These are phyloP conservation scores for Anthonomus grandis DNA, from an alignment of 1,140 invertebrate species.

Conservation along the genomic window DNA sequence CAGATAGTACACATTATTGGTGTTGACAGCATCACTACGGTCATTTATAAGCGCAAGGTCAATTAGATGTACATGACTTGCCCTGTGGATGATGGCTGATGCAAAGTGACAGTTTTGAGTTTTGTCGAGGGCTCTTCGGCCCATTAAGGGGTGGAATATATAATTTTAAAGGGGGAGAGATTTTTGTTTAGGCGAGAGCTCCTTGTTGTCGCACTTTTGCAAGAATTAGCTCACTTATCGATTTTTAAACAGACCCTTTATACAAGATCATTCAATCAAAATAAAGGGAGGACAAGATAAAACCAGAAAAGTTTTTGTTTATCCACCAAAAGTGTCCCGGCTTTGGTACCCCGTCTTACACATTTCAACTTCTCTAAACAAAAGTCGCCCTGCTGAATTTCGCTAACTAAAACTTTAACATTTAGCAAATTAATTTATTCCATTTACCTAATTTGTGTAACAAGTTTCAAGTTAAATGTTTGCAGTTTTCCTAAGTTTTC, in stretches of 20 bases:
- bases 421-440: conserved; percentile 20
- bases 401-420: conserved; percentile 9
- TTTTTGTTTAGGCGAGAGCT: conserved; percentile 6
- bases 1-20: conserved; percentile 45
- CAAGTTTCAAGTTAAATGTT: conserved; percentile 13
- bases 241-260: too few species aligned
- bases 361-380: too few species aligned
- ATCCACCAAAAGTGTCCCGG: too few species aligned
- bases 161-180: conserved; percentile 11
- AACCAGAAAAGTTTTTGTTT: too few species aligned
- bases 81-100: conserved; percentile 25
- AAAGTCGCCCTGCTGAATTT: too few species aligned
- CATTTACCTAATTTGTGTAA: conserved; percentile 20
- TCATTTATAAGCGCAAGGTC: conserved; percentile 46
- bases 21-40: conserved; percentile 41
- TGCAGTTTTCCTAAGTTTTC: conserved; percentile 20
- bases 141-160: conserved; percentile 12
- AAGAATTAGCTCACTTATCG: too few species aligned
- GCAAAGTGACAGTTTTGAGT: conserved; percentile 29
- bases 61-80: conserved; percentile 40
- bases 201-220: too few species aligned
- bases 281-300: too few species aligned
- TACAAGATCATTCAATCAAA: too few species aligned
- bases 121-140: conserved; percentile 15
- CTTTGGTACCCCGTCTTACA: too few species aligned